These are phyloP conservation scores for Penelope pileata DNA, from an alignment of 2,113 vertebrate genomes.

Conservation along the genomic window DNA sequence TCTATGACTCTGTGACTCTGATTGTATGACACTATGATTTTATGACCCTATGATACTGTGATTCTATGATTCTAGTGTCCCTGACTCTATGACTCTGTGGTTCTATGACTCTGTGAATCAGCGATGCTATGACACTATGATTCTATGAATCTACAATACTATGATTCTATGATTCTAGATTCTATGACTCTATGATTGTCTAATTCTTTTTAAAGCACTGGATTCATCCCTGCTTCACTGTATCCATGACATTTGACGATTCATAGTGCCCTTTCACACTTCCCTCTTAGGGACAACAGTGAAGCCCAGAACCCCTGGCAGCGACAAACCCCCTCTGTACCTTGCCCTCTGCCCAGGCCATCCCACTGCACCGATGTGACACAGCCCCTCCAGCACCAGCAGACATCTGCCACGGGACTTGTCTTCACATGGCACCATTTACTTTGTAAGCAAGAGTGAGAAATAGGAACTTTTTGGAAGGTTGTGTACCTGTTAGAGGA, in stretches of 20 bases:
- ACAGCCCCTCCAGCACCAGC: not conserved
- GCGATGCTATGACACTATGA: no score
- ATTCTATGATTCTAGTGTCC: not conserved
- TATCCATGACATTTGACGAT: not conserved
- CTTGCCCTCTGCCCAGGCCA: not conserved
- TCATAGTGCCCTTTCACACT: not conserved
- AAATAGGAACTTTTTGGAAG: not conserved
- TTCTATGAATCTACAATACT: no score
- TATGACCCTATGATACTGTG: not conserved
- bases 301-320: not conserved
- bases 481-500: not conserved
- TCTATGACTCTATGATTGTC: no score
- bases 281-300: accelerated
- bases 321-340: not conserved
- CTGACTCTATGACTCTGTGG: not conserved
- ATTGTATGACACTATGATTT: no score
- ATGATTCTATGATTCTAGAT: no score
- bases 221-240: accelerated
- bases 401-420: not conserved
- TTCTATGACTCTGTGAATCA: not conserved
- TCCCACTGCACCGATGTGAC: not conserved
- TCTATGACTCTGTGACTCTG: not conserved
- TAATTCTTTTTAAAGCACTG: not conserved
- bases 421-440: not conserved
- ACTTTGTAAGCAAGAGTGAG: not conserved